phyloP scores from a whole-genome alignment of 2,797 vertebrate species.

The Enteromius afrohamiltoni region DNA sequence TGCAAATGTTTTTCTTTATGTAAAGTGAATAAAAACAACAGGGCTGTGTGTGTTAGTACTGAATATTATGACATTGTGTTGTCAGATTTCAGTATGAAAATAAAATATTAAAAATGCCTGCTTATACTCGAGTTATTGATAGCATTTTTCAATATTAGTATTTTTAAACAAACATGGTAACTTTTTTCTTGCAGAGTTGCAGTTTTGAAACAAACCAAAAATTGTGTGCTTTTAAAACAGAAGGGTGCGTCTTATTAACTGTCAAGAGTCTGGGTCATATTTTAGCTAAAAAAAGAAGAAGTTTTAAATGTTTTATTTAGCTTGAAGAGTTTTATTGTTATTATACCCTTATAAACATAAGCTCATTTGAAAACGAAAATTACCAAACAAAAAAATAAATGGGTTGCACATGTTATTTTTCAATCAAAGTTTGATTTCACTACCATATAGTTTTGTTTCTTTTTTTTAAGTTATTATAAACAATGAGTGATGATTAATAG shows the following conservation, averaged over 20 bases:
- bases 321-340: not conserved
- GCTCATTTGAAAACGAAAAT: not conserved
- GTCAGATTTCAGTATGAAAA: conserved; percentile 32
- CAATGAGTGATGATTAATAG: no score
- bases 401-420: no score
- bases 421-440: no score
- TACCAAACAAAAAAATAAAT: no score
- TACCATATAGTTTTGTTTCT: no score
- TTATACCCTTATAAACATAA: not conserved
- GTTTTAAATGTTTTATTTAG: not conserved
- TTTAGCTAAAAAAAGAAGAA: not conserved
- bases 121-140: not conserved
- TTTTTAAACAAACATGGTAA: not conserved
- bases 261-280: not conserved
- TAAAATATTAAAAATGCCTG: not conserved
- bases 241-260: not conserved
- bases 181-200: not conserved
- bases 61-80: not conserved
- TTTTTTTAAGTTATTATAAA: no score
- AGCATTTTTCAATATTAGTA: not conserved
- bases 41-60: not conserved
- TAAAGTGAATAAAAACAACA: not conserved
- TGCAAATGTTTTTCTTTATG: not conserved
- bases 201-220: not conserved
- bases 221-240: not conserved